Conservation (phyloP, 2,113 vertebrate genomes). For the Loxodonta africana region DNA sequence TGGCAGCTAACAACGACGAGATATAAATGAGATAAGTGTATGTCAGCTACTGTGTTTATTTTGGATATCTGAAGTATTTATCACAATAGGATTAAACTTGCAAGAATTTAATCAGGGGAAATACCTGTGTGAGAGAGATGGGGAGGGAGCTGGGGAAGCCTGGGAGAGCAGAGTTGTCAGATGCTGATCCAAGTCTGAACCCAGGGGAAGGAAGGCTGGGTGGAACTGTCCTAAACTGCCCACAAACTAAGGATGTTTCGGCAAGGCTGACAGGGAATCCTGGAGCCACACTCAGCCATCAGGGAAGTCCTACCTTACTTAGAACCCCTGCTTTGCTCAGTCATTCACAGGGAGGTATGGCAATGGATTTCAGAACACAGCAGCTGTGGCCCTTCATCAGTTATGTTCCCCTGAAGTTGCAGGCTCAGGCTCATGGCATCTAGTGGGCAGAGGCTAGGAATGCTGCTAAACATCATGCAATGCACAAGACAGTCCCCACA, state of each 20-base stretch:
- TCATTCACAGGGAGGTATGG: neutral
- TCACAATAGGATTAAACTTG: neutral
- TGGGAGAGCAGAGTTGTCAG: neutral
- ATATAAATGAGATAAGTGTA: neutral
- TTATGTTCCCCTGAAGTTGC: no score
- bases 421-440: no score
- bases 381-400: no score
- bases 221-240: neutral
- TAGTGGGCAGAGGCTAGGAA: no score
- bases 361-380: no score
- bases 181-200: neutral
- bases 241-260: neutral
- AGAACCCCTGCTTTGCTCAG: neutral
- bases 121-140: neutral
- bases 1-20: no score
- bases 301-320: neutral
- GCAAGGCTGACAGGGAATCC: neutral
- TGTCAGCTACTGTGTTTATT: neutral
- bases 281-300: neutral
- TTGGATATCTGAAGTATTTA: neutral
- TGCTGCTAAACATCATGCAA: no score
- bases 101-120: neutral
- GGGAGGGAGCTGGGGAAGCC: neutral
- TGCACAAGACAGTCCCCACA: no score
- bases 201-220: fast-evolving